Evolutionary conservation across 2,113 vertebrate genomes (phyloP), one percentile per base, ranked within the genome.

Genomic region (Austrofundulus limnaeus): DNA sequence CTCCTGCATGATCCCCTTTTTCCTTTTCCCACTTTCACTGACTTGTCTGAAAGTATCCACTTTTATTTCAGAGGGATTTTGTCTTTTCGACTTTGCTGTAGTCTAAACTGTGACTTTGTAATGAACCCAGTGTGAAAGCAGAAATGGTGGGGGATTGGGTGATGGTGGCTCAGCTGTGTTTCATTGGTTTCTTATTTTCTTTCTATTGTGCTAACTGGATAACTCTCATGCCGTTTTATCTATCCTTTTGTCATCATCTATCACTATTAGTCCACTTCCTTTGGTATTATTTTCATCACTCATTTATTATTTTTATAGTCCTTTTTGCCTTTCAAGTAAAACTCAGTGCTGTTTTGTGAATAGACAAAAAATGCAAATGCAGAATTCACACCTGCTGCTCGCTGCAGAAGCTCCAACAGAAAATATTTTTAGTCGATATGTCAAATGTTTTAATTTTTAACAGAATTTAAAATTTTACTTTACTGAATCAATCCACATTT

Each of bases 121-220:
- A 72, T 58, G 52, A 58, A 53, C 46, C 21, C 62, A 17, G 43
- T 42, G 47, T 78, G 39, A 76, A 65, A 31, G 70, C 53, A 34
- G 64, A 58, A 70, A 47, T 48, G 74, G 48, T 45, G 48, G 62
- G 55, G 49, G 37, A 24, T 28, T 17, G 17, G 5, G 41, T n/a
- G 16, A 34, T 34, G n/a, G n/a, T 41, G 70, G 52, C 68, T 61
- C 75, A 57, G 82, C 71, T 75, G 46, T 56, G 34, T 51, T 78
- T 75, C 47, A 54, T 55, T 71, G 43, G 62, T 50, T 54, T 66
- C 62, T 62, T n/a, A n/a, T n/a, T 24, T 48, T 14, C 2, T 50
- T 28, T 43, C 39, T 20, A 39, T 37, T 52, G 43, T 23, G 52
- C 51, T 72, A 48, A 37, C 59, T 66, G 34, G 4, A 41, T 62